Percentiles rank a stretch among this genome's conserved stretches.
Evolutionary conservation across 2,113 vertebrate genomes (phyloP).

Genomic region (Dasyurus viverrinus): DNA sequence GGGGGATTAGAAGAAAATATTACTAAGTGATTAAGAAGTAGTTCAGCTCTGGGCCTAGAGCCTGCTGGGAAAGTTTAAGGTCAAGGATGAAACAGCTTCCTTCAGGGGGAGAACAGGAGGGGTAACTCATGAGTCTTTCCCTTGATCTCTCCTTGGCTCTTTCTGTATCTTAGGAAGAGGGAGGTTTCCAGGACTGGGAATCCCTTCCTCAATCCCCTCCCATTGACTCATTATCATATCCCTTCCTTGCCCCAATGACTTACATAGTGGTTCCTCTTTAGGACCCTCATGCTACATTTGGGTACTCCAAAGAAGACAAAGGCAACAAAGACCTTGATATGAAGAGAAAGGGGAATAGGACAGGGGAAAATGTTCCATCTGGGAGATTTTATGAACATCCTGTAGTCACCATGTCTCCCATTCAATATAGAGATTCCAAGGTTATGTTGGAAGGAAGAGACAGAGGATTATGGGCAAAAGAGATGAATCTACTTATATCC

Average conservation of each 20-base stretch:
- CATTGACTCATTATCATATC: not conserved
- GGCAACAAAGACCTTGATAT: not conserved
- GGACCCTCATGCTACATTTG: not conserved
- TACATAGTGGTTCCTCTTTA: not conserved
- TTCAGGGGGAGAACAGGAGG: not conserved
- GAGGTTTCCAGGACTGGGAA: no score
- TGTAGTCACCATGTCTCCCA: not conserved
- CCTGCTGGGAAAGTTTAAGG: not conserved
- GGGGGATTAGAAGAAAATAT: not conserved
- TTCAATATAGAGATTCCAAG: not conserved
- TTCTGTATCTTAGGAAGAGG: not conserved
- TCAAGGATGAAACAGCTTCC: not conserved
- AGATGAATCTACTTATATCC: not conserved
- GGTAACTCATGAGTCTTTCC: not conserved
- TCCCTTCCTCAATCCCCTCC: no score
- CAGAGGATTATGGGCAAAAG: not conserved
- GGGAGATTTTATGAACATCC: not conserved
- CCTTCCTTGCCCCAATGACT: not conserved
- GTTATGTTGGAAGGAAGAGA: not conserved
- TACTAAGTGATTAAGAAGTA: not conserved
- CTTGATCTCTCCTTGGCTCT: not conserved
- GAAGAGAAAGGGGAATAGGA: no score
- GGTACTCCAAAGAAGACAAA: not conserved
- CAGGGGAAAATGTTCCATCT: accelerated
- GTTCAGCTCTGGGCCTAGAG: not conserved